Conservation (phyloP, 2,113 vertebrate genomes). For the Felis chaus region DNA sequence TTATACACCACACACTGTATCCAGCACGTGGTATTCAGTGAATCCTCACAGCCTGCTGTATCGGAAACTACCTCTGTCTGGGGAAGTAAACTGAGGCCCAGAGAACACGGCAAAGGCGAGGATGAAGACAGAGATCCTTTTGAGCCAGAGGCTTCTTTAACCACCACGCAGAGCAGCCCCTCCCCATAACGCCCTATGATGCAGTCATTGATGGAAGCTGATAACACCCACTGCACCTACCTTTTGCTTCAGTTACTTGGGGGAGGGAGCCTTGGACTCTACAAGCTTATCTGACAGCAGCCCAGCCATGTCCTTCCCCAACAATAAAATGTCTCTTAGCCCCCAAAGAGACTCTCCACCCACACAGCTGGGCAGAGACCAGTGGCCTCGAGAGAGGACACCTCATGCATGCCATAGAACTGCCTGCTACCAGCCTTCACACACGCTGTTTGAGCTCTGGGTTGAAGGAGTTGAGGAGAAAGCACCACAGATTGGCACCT, state of each 20-base stretch:
- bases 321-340: not conserved
- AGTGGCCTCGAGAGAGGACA: not conserved
- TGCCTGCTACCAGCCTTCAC: not conserved
- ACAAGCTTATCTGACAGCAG: not conserved
- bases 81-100: not conserved
- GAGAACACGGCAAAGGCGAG: not conserved
- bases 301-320: not conserved
- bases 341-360: not conserved
- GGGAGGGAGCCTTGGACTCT: not conserved
- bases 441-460: not conserved
- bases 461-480: not conserved
- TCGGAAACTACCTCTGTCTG: fast-evolving
- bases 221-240: not conserved
- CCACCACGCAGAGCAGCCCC: not conserved
- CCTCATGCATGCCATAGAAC: fast-evolving
- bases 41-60: fast-evolving
- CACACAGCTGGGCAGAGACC: not conserved
- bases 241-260: not conserved
- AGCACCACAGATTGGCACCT: constrained; percentile 50
- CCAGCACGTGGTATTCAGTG: not conserved
- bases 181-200: not conserved
- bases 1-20: no score
- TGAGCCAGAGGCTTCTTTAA: not conserved
- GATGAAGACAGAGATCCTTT: not conserved
- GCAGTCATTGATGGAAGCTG: fast-evolving